These are phyloP conservation scores for Caenorhabditis becei DNA, from an alignment of 2,888 invertebrate species.

Conservation along the genomic window DNA sequence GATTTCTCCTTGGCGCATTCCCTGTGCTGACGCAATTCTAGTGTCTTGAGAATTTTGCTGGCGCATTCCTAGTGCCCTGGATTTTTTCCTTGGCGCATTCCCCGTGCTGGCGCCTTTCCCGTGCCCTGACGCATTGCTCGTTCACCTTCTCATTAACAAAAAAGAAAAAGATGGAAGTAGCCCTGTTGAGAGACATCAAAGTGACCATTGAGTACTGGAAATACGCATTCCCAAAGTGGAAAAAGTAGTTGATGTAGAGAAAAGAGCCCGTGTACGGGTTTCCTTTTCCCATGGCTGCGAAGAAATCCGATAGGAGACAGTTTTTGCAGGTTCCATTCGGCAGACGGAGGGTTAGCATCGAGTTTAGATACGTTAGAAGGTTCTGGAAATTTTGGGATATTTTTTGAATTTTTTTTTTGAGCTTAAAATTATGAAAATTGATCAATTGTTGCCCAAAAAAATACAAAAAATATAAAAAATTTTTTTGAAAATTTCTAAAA, in stretches of 20 bases:
- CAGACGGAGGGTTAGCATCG: conserved; percentile 44
- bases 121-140: neutral
- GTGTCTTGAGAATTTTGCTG: neutral
- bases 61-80: neutral
- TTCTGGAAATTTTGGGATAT: conserved; percentile 11
- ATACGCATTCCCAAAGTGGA: conserved; percentile 48
- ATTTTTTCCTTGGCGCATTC: neutral
- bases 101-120: neutral
- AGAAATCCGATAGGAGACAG: conserved; percentile 17
- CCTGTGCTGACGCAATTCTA: neutral
- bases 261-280: conserved; percentile 26
- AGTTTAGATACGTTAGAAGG: conserved; percentile 37
- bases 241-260: conserved; percentile 30
- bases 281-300: conserved; percentile 12
- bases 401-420: neutral
- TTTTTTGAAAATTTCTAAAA: too few relatives aligned
- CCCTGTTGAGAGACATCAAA: conserved; percentile 33
- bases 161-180: conserved; percentile 41
- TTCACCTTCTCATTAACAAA: conserved; percentile 39
- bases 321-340: conserved; percentile 43
- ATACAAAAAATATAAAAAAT: too few relatives aligned
- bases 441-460: too few relatives aligned
- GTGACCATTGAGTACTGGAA: conserved; percentile 44
- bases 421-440: too few relatives aligned
- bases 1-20: neutral